Evolutionary conservation across 2,888 invertebrate species (phyloP).

Genomic region (Hartigia nigra): DNA sequence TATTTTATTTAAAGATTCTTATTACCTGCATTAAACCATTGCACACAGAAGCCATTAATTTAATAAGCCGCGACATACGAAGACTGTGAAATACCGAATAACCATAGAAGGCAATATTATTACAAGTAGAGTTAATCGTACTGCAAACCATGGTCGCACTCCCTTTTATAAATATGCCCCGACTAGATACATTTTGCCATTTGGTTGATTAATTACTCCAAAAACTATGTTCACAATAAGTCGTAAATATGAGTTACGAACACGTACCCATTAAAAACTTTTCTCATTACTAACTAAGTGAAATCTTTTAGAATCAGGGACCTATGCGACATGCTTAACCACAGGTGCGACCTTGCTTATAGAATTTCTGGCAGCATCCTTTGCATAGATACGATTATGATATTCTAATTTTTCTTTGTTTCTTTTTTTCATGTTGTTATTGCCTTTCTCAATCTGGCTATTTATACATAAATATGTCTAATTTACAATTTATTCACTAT

Average conservation of each 20-base stretch:
- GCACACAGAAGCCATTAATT: neutral
- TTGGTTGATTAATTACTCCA: neutral
- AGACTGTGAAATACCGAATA: neutral
- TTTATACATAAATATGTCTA: neutral
- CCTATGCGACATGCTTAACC: neutral
- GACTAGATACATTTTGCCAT: neutral
- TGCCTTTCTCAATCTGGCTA: neutral
- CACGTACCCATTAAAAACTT: neutral
- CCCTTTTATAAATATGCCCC: neutral
- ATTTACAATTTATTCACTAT: neutral
- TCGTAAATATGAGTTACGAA: neutral
- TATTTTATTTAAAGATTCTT: slow-evolving; percentile 23
- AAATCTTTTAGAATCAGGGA: neutral
- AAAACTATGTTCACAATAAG: neutral
- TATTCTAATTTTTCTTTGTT: neutral
- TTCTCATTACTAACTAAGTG: neutral
- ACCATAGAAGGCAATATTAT: neutral
- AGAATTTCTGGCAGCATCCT: neutral
- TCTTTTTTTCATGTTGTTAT: neutral
- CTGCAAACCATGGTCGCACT: neutral
- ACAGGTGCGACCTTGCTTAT: neutral
- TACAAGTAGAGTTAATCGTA: neutral
- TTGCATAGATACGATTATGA: neutral
- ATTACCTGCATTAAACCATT: neutral
- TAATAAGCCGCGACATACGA: neutral